These are phyloP conservation scores for Epizoanthus ramosus DNA, from an alignment of 92 coral and sea anemone species.

Conservation along the genomic window DNA sequence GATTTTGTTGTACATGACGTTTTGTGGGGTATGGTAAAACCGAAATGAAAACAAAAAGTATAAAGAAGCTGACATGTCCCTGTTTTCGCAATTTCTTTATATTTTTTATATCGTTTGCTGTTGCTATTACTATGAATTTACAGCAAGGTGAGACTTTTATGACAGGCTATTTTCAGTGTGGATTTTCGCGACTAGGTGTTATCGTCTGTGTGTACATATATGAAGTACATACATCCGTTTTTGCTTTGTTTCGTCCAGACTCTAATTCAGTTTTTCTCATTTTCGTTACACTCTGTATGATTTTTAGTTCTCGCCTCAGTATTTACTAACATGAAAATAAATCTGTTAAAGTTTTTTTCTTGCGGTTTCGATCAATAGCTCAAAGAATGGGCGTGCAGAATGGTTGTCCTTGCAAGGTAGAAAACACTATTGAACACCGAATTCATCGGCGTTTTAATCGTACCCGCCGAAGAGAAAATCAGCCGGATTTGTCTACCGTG, in stretches of 20 bases:
- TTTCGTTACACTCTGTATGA: neutral
- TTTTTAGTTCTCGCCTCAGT: neutral
- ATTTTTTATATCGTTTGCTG: neutral
- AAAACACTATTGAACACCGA: no score
- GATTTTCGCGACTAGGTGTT: conserved; percentile 10
- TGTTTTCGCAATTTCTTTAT: no score
- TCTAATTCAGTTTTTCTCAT: neutral
- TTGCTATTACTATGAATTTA: conserved; percentile 3
- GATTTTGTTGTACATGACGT: no score
- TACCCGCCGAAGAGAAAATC: no score
- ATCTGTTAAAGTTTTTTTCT: no score
- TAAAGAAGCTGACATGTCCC: neutral
- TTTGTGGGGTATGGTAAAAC: neutral
- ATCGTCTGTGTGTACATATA: neutral
- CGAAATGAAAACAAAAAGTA: neutral
- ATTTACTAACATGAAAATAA: no score
- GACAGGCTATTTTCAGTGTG: neutral
- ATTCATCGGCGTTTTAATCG: no score
- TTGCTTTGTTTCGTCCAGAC: neutral
- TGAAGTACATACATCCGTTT: neutral
- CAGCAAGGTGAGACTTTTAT: neutral
- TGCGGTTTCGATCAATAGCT: no score
- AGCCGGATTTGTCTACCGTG: no score
- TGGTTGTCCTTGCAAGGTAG: no score
- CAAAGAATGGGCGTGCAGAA: no score